Base-by-base conservation (phyloP, 2,797 vertebrate species). In the Psittacula derbiana region DNA sequence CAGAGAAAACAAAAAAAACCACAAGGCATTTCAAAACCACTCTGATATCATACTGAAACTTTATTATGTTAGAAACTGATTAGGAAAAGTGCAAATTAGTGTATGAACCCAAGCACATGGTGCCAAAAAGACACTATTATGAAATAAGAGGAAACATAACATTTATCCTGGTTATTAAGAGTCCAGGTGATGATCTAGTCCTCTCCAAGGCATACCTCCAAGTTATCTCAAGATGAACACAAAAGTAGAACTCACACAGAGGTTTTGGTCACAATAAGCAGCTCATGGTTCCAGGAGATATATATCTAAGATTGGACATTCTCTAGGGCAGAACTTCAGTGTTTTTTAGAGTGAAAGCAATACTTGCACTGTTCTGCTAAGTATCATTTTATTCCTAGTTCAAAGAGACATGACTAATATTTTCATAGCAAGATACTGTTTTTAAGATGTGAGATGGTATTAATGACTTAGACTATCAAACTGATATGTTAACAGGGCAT, bases 1-100 rank as follows among this genome's bases (percentile, higher is more conserved):
- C 46, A 91, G 23, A 47, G 44, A 84, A 90, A 94, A 73, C 12
- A 41, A 90, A 94, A 88, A 91, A 79, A 89, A 50, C n/a, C 67
- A 80, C 46, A 16, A 86, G 24, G 36, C 55, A 92, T 57, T 92
- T 81, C 46, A 91, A 91, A 86, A 66, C n/a, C 43, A 80, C 12
- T 33, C 23, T 41, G 5, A 36, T 20, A 76, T 1, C 33, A 66
- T 1, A 2, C 2, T 58, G 62, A 70, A 92, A 79, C 25, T 64
- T 88, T 23, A 65, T 36, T 31, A 46, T 21, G 19, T 21, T 53
- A 74, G n/a, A 61, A 91, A 85, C 33, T 60, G 49, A 7, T 70
- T 46, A 27, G 44, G 30, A 70, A 57, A 89, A 60, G 9, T 16
- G 30, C 7, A 52, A 65, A 40, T 64, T 46, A 86, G 24, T 14